Evolutionary conservation across 2,113 vertebrate species (phyloP).

Genomic region (Uropsilus gracilis): DNA sequence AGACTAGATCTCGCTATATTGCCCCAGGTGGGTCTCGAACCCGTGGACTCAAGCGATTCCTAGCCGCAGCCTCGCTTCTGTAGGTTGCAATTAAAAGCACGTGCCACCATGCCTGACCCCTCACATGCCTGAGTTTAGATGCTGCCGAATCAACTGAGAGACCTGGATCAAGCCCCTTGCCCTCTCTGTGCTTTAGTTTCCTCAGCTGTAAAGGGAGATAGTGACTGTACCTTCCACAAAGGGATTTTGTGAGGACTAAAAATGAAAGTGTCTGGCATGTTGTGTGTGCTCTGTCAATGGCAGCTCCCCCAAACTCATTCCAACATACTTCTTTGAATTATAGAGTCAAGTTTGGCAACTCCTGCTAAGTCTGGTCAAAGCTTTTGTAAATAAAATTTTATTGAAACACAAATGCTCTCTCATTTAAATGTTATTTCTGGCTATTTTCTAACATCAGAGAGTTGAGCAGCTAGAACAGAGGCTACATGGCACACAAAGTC

Average conservation of each 20-base stretch:
- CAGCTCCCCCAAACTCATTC: neutral
- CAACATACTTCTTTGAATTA: neutral
- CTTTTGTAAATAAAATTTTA: constrained; percentile 25
- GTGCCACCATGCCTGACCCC: too few species aligned
- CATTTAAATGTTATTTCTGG: neutral
- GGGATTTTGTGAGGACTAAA: neutral
- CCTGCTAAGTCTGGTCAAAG: neutral
- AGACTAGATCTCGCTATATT: too few species aligned
- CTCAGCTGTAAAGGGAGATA: neutral
- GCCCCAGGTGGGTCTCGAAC: too few species aligned
- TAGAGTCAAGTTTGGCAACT: neutral
- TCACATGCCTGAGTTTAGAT: neutral
- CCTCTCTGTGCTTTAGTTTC: neutral
- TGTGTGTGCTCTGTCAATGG: neutral
- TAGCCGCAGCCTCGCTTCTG: too few species aligned
- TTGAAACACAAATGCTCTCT: neutral
- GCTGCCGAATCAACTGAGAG: neutral
- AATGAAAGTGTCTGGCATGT: neutral
- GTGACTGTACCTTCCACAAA: neutral
- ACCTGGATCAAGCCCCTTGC: neutral
- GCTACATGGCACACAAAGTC: neutral
- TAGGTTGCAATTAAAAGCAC: too few species aligned
- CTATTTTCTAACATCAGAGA: neutral
- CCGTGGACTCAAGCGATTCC: too few species aligned
- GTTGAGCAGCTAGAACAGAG: neutral